Evolutionary conservation across 2,113 vertebrate species (phyloP).

Genomic region (Nycticorax nycticorax): DNA sequence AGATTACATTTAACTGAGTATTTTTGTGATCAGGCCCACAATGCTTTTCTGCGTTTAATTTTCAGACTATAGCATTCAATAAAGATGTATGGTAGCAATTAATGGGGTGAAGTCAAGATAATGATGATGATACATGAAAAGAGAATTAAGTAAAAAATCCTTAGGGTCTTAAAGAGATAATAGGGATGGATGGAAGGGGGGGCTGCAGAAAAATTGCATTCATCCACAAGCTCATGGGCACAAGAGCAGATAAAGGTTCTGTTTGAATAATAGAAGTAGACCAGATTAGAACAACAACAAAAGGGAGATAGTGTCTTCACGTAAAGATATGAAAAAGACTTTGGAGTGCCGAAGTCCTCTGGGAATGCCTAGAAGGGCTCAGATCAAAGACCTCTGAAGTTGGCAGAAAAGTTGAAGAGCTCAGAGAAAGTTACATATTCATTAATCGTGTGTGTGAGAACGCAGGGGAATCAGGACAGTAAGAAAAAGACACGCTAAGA

Average conservation of each 20-base stretch:
- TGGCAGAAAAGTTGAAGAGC: neutral
- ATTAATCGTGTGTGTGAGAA: neutral
- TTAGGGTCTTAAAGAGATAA: neutral
- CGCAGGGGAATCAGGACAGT: rapidly evolving
- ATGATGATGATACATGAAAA: neutral
- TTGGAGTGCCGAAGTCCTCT: neutral
- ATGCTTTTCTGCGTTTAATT: neutral
- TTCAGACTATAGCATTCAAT: neutral
- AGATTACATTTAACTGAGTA: neutral
- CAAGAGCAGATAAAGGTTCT: neutral
- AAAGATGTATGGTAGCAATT: neutral
- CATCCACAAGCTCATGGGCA: neutral
- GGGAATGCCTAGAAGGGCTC: neutral
- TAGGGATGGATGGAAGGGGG: neutral
- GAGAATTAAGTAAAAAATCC: neutral
- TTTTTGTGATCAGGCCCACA: neutral
- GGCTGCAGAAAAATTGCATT: neutral
- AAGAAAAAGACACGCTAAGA: rapidly evolving
- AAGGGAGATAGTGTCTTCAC: neutral
- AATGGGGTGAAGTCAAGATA: neutral
- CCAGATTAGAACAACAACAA: neutral
- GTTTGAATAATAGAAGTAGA: neutral
- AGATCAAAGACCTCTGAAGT: neutral
- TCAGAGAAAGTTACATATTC: neutral
- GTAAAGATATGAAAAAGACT: neutral